Evolutionary conservation across 2,113 vertebrate genomes (phyloP), one percentile per base, ranked within the genome.

Genomic region (Dissostichus mawsoni): DNA sequence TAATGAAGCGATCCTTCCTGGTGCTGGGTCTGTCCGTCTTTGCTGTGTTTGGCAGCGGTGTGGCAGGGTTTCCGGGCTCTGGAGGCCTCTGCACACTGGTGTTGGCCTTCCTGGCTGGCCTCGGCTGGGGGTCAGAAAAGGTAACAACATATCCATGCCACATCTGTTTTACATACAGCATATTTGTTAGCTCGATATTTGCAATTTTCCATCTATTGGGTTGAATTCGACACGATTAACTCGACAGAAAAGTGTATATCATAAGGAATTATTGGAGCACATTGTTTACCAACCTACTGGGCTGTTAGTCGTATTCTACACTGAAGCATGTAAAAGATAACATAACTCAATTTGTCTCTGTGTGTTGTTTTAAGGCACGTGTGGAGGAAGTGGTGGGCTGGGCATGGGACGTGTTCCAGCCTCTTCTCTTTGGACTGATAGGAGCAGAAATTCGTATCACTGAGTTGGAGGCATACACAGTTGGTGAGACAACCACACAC

Each of bases 81-180:
- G 98, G 98, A 91, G 98, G 98, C 50, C 95, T 99, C 41, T 99
- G 97, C 83, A 98, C 97, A 0, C 85, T 99, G 78, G 96, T 99
- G 71, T 89, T 98, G 84, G 94, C 97, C 8, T 98, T 99, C 92
- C 91, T 99, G 36, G 97, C 97, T 47, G 97, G 97, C 50, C 50
- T 96, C 2, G 95, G 96, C 84, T 99, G 98, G 98, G 92, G 93
- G 10, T 58, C 90, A 18, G 91, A 94, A 82, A 99, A 99, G 96
- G 98, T 98, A 13, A 56, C 5, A 33, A 44, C 62, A 71, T 1
- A 36, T 48, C 14, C 61, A 50, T 56, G 4, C 18, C 50, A 17
- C 3, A 64, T 41, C 18, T 16, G 4, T 25, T 47, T 6, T n/a
- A 7, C 10, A 45, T 29, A 14, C 16, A 48, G 2, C 0, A 2